These are phyloP conservation scores for Drosophila pectinifera DNA, from an alignment of 1,140 invertebrate species.

Conservation along the genomic window DNA sequence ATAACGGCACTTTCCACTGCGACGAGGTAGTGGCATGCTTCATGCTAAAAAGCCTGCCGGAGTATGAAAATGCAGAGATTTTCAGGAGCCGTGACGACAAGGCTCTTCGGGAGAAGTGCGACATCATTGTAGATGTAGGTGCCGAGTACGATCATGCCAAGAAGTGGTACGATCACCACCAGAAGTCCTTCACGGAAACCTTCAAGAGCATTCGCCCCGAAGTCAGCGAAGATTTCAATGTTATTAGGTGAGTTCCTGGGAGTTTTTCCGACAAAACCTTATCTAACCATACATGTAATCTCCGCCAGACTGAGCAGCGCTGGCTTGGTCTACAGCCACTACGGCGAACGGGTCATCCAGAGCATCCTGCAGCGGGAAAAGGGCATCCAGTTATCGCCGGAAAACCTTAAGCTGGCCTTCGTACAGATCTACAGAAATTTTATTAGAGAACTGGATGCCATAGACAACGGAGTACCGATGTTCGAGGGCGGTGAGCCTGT, in stretches of 20 bases:
- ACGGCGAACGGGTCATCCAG: conserved; percentile 93
- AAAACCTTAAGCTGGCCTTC: conserved; percentile 89
- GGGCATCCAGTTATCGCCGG: conserved; percentile 78
- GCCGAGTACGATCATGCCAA: conserved; percentile 91
- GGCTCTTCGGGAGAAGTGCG: conserved; percentile 91
- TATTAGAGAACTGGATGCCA: conserved; percentile 97
- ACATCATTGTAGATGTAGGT: conserved; percentile 99
- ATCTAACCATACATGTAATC: background rate
- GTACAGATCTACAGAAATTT: conserved; percentile 95
- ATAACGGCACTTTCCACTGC: conserved; percentile 95
- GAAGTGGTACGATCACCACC: conserved; percentile 97
- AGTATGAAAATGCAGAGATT: conserved; percentile 93
- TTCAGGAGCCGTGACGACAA: conserved; percentile 88
- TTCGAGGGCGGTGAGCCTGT: conserved; percentile 89
- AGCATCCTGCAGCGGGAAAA: conserved; percentile 85
- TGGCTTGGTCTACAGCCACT: conserved; percentile 96
- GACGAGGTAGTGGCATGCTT: conserved; percentile 97
- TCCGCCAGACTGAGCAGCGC: conserved; percentile 95
- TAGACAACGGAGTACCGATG: conserved; percentile 97
- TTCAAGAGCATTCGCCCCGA: conserved; percentile 87
- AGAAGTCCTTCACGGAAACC: conserved; percentile 89
- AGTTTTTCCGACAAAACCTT: background rate
- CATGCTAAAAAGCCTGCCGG: conserved; percentile 93
- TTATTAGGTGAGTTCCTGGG: conserved; percentile 84
- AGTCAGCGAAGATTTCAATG: conserved; percentile 85